Percentiles rank a stretch among this genome's conserved stretches.
These are phyloP conservation scores for Sebastiscus tertius DNA, from an alignment of 2,797 vertebrate species.

Conservation along the genomic window DNA sequence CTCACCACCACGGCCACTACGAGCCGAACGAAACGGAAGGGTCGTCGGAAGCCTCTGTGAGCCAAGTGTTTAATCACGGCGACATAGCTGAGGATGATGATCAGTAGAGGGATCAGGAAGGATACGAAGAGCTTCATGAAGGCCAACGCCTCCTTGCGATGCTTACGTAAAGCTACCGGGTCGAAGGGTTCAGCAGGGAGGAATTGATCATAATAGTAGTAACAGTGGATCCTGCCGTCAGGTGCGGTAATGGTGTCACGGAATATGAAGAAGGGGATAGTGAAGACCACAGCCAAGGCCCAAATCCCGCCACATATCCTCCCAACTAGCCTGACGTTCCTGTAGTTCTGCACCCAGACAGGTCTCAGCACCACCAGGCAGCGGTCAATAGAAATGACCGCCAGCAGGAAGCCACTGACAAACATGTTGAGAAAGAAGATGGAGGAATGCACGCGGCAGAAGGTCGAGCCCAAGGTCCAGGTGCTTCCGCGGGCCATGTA, in stretches of 20 bases:
- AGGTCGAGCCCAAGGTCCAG: slow-evolving; percentile 65
- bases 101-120: slow-evolving; percentile 69
- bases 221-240: slow-evolving; percentile 48
- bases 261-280: slow-evolving; percentile 74
- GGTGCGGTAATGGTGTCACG: slow-evolving; percentile 35
- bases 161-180: not conserved
- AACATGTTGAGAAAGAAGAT: slow-evolving; percentile 81
- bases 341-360: slow-evolving; percentile 75
- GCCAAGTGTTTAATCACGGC: slow-evolving; percentile 43
- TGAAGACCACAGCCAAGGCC: slow-evolving; percentile 65
- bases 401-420: slow-evolving; percentile 72
- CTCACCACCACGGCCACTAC: slow-evolving; percentile 71
- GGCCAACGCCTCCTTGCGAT: slow-evolving; percentile 55
- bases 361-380: slow-evolving; percentile 72
- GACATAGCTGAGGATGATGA: slow-evolving; percentile 72
- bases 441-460: slow-evolving; percentile 74
- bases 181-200: not conserved
- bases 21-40: slow-evolving; percentile 71
- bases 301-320: slow-evolving; percentile 64
- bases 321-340: slow-evolving; percentile 34
- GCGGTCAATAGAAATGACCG: slow-evolving; percentile 74
- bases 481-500: slow-evolving; percentile 67
- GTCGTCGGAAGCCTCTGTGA: slow-evolving; percentile 40
- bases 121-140: slow-evolving; percentile 66
- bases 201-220: slow-evolving; percentile 59